Evolutionary conservation across 37 sponge, comb jelly and placozoan species (phyloP).

Genomic region (Haliclona indistincta): DNA sequence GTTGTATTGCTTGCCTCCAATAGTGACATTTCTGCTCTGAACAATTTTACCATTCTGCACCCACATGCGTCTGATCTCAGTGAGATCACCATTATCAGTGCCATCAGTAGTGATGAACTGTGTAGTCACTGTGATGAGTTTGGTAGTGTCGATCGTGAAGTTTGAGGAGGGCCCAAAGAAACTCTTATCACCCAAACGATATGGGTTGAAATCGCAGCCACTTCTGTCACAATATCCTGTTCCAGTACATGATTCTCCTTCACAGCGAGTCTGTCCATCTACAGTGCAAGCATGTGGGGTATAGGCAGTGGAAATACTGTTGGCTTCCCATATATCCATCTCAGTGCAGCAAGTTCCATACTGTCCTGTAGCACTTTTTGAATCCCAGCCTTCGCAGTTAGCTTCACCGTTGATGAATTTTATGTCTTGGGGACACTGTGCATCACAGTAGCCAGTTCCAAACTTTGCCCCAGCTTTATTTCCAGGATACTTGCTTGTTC

Average conservation of each 20-base stretch:
- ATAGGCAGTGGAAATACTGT: too few species aligned
- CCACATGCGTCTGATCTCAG: slow-evolving; percentile 11
- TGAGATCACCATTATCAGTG: slow-evolving; percentile 21
- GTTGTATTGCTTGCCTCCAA: slow-evolving; percentile 1
- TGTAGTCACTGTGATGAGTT: slow-evolving; percentile 32
- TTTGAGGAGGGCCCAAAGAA: slow-evolving; percentile 29
- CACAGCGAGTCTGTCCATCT: too few species aligned
- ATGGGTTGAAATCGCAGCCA: slow-evolving; percentile 49
- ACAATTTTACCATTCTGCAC: slow-evolving; percentile 20
- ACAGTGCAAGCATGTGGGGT: too few species aligned
- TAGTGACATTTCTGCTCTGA: slow-evolving; percentile 9
- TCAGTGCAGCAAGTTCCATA: too few species aligned
- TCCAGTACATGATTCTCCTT: too few species aligned
- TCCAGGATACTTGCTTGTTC: too few species aligned
- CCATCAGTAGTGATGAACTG: slow-evolving; percentile 21
- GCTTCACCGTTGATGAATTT: slow-evolving; percentile 1
- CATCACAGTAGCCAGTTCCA: too few species aligned
- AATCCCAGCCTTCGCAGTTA: slow-evolving; percentile 1
- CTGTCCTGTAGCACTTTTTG: too few species aligned
- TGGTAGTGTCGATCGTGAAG: slow-evolving; percentile 37
- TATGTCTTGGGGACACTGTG: too few species aligned
- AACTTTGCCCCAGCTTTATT: too few species aligned
- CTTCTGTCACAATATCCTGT: slow-evolving; percentile 28
- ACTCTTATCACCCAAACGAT: slow-evolving; percentile 38
- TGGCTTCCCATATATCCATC: too few species aligned